A percentile compares a stretch with the other conserved stretches of the same genome.
Conservation (phyloP, 2,888 invertebrate species). For the Tenodera sinensis region DNA sequence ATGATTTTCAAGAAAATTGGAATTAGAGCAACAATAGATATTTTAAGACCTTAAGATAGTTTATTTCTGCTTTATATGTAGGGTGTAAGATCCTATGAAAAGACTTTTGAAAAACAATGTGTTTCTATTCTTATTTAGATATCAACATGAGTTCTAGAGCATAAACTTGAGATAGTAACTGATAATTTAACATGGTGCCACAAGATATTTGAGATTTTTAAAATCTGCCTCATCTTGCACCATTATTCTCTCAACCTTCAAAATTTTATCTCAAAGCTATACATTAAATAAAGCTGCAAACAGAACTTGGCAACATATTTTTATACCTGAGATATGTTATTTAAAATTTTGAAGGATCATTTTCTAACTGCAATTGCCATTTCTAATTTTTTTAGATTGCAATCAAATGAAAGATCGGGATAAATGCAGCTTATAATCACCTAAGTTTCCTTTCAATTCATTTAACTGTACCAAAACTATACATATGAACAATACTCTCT, state of each 20-base stretch:
- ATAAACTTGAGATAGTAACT: no score
- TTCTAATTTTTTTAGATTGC: not conserved
- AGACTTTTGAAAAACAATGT: not conserved
- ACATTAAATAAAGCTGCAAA: not conserved
- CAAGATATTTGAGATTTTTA: not conserved
- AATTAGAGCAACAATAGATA: not conserved
- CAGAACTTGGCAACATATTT: not conserved
- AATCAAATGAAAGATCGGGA: not conserved
- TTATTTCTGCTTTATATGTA: not conserved
- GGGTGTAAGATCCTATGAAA: not conserved
- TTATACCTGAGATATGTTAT: not conserved
- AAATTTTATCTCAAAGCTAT: not conserved
- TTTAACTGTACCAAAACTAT: not conserved
- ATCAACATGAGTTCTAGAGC: not conserved
- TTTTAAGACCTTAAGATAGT: not conserved
- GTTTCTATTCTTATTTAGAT: not conserved
- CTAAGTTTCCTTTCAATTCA: not conserved
- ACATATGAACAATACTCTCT: not conserved
- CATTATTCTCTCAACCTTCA: not conserved
- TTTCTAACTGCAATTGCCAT: not conserved
- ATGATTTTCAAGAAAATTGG: not conserved
- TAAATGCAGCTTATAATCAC: no score
- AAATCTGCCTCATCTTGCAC: not conserved
- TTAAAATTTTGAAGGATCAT: not conserved
- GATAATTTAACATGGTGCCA: no score